A percentile compares a stretch with the other conserved stretches of the same genome.
phyloP scores from a whole-genome alignment of 2,888 invertebrate species.

The Tanaodytes sp. region DNA sequence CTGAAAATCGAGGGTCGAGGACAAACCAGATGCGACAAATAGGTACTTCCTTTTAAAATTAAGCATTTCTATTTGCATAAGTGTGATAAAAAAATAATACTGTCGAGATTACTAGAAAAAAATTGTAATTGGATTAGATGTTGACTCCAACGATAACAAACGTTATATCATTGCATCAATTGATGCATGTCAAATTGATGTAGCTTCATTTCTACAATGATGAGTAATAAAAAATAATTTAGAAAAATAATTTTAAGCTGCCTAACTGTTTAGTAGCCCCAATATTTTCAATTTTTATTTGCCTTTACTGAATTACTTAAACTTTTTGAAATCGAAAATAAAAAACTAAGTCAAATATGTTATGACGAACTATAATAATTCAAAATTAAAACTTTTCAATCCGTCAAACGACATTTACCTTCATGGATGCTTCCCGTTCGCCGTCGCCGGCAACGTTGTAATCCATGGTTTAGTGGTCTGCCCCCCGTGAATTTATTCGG shows the following conservation, averaged over 20 bases:
- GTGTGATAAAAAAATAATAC: conserved; percentile 35
- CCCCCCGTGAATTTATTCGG: conserved; percentile 90
- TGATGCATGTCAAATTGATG: too few species aligned
- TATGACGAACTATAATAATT: too few species aligned
- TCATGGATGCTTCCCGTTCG: conserved; percentile 69
- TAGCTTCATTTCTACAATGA: too few species aligned
- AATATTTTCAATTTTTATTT: too few species aligned
- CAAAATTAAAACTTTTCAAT: too few species aligned
- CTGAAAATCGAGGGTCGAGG: conserved; percentile 49
- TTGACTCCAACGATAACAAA: conserved; percentile 20
- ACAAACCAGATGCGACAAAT: conserved; percentile 52
- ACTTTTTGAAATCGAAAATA: too few species aligned
- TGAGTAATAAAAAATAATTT: too few species aligned
- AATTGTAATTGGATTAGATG: conserved; percentile 20
- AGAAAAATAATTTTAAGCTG: too few species aligned
- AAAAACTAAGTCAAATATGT: too few species aligned
- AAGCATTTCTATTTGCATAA: conserved; percentile 49
- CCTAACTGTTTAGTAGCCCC: too few species aligned
- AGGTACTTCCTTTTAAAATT: conserved; percentile 49
- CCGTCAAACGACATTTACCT: conserved; percentile 60
- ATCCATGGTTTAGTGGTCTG: conserved; percentile 62
- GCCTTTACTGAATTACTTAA: too few species aligned
- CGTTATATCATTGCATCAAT: conserved; percentile 27
- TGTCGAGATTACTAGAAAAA: conserved; percentile 10
- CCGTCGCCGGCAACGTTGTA: conserved; percentile 64